A percentile compares a stretch with the other conserved stretches of the same genome.
Conservation (phyloP, 2,888 invertebrate species). For the Acrocera orbiculus region DNA sequence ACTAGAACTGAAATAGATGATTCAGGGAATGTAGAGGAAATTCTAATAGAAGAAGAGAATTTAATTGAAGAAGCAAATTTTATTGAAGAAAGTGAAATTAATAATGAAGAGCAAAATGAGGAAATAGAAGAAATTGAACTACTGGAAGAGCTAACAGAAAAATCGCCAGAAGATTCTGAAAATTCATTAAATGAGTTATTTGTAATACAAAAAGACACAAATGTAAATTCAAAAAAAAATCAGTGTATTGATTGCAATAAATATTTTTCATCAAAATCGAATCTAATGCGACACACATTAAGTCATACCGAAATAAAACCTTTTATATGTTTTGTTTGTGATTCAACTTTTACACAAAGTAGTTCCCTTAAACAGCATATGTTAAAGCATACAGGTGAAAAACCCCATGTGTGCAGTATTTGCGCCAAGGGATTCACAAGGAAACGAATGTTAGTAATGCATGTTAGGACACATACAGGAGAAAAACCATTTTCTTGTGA, state of each 20-base stretch:
- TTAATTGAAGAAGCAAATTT: background rate
- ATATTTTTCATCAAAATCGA: constrained; percentile 7
- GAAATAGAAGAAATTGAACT: background rate
- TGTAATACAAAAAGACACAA: too few relatives aligned
- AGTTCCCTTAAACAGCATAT: constrained; percentile 8
- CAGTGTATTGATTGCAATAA: constrained; percentile 8
- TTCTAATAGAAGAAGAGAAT: background rate
- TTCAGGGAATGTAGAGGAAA: too few relatives aligned
- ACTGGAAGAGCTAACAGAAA: background rate
- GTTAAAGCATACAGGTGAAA: constrained; percentile 9
- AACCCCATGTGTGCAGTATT: constrained; percentile 5
- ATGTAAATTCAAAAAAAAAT: background rate
- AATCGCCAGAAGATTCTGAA: background rate
- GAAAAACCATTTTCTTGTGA: constrained; percentile 7
- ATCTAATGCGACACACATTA: constrained; percentile 8
- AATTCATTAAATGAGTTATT: too few relatives aligned
- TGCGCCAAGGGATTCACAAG: constrained; percentile 7
- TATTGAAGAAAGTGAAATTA: background rate
- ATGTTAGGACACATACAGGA: constrained; percentile 5
- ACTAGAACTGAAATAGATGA: too few relatives aligned
- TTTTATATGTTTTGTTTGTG: constrained; percentile 8
- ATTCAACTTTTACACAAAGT: constrained; percentile 6
- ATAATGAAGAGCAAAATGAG: background rate
- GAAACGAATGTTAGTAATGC: constrained; percentile 4
- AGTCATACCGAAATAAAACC: constrained; percentile 6